Conservation (phyloP, 2,113 vertebrate species). For the Taurulus bubalis region DNA sequence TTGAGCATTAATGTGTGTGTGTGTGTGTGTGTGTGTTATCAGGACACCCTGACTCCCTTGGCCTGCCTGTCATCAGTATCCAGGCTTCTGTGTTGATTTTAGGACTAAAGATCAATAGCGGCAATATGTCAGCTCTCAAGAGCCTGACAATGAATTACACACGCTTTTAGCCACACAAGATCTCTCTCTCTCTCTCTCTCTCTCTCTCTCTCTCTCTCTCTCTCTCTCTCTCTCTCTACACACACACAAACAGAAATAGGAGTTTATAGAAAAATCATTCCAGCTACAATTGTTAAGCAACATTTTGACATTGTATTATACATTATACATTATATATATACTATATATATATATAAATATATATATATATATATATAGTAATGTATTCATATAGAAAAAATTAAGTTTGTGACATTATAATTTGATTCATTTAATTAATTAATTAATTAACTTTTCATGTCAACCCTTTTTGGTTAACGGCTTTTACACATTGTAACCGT, state of each 20-base stretch:
- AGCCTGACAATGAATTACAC: slow-evolving; percentile 78
- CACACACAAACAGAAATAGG: slow-evolving; percentile 41
- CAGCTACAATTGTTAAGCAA: not conserved
- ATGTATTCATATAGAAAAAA: no score
- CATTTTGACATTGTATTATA: not conserved
- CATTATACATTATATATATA: not conserved
- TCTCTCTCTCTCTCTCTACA: no score
- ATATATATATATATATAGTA: no score
- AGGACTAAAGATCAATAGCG: slow-evolving; percentile 80
- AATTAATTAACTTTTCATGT: no score
- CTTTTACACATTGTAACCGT: no score
- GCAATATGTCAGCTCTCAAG: slow-evolving; percentile 81
- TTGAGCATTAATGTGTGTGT: slow-evolving; percentile 23
- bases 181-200: no score
- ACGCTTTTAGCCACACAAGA: slow-evolving; percentile 77
- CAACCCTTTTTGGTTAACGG: not conserved
- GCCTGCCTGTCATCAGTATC: slow-evolving; percentile 75
- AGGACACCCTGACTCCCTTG: slow-evolving; percentile 66
- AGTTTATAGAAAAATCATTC: not conserved
- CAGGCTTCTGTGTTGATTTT: slow-evolving; percentile 81
- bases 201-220: no score
- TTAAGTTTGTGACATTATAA: no score
- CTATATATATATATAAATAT: no score
- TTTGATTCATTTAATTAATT: no score
- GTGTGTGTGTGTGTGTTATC: slow-evolving; percentile 57